Percentiles rank a stretch among this genome's conserved stretches.
phyloP scores from a whole-genome alignment of 2,888 invertebrate genomes.

The Drosophila formosana region DNA sequence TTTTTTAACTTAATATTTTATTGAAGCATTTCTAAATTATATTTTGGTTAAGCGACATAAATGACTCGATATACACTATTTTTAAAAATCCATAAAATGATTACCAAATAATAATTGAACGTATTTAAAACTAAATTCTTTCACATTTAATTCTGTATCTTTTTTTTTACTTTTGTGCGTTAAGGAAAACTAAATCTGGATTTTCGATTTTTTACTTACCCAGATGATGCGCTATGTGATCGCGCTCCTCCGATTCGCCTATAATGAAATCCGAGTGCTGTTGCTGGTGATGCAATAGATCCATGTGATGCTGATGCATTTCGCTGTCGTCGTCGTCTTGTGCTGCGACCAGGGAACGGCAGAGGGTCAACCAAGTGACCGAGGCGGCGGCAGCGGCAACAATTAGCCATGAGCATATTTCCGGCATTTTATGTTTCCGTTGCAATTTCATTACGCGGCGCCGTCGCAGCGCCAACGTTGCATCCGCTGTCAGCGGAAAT shows the following conservation, averaged over 20 bases:
- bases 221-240: constrained; percentile 83
- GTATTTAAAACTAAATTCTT: no score
- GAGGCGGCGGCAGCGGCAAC: constrained; percentile 65
- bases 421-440: constrained; percentile 83
- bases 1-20: no score
- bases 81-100: no score
- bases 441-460: constrained; percentile 72
- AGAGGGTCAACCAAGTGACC: constrained; percentile 71
- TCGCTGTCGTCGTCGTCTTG: constrained; percentile 71
- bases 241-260: constrained; percentile 81
- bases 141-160: no score
- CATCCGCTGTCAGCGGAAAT: constrained; percentile 75
- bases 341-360: constrained; percentile 55
- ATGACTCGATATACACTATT: no score
- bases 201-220: constrained; percentile 63
- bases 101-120: no score
- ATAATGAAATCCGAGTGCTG: constrained; percentile 76
- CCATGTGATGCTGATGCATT: constrained; percentile 73
- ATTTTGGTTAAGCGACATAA: no score
- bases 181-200: no score
- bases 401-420: constrained; percentile 83
- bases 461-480: constrained; percentile 42
- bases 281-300: constrained; percentile 66
- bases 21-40: no score
- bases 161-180: no score